Base-by-base conservation (phyloP, 30 jellyfish, hydroid and myxozoan genomes). In the Cassiopea andromeda region DNA sequence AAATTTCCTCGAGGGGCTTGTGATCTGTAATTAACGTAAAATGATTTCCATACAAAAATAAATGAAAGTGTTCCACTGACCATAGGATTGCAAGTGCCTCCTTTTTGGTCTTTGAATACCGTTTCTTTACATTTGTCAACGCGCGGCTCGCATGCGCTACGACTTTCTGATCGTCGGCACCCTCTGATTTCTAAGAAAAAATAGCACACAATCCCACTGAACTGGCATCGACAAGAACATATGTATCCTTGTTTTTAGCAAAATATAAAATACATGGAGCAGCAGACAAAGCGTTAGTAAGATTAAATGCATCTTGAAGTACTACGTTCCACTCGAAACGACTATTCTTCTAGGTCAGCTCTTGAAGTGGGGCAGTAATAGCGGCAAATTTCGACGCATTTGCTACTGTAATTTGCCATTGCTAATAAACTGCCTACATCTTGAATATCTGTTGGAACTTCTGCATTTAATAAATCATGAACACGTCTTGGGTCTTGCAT, bases 121-220 rank as follows among this genome's bases (percentile, higher is more conserved):
- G 81, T 59, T 71, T 18, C 60, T 85, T 90, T 6, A 75, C 90
- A 57, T 54, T 61, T 44, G 61, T 72, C 12, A 73, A 60, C 4
- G 60, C 79, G 7, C 80, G 70, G 8, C 69, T 13, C n/a, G 90
- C 78, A 59, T 85, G 72, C 7, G 90, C 79, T 43, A 27, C 38
- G 38, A 27, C 38, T 27, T 27, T 27, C 38, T 27, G 38, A 27
- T 27, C 38, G 38, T 27, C 38, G 38, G 38, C 38, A 27, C 38
- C 38, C 38, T 27, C 38, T 27, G 38, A 27, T 27, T 27, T 19
- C 67, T 83, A 73, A 1, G 84, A 44, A 2, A 83, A 27, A 44
- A 83, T 70, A 6, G 85, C 91, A 8, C 73, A 67, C 27, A 87
- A 7, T 43, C 91, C 94, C 94, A 54, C 82, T 2, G 90, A 74